These are phyloP conservation scores for Perccottus glenii DNA, from an alignment of 2,113 vertebrate species.

Conservation along the genomic window DNA sequence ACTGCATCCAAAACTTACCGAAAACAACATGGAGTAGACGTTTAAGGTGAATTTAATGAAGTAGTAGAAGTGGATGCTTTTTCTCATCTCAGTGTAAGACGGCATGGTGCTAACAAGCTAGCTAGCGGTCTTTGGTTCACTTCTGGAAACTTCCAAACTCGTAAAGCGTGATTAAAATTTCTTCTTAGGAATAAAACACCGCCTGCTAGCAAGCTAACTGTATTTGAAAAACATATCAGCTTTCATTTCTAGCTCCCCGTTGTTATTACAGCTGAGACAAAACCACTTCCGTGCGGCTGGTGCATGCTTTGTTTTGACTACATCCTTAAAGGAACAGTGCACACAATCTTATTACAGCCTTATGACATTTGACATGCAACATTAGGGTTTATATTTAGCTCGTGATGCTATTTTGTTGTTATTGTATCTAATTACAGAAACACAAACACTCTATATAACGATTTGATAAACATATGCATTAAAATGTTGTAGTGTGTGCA, in stretches of 20 bases:
- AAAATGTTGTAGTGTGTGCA: too few species aligned
- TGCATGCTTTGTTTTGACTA: slow-evolving; percentile 76
- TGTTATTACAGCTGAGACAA: slow-evolving; percentile 30
- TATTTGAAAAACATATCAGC: slow-evolving; percentile 21
- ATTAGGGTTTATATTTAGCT: not conserved
- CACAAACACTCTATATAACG: too few species aligned
- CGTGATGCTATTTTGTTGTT: not conserved
- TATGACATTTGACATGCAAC: not conserved
- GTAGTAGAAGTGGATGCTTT: slow-evolving; percentile 83
- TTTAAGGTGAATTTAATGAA: slow-evolving; percentile 87
- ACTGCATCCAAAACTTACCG: slow-evolving; percentile 78
- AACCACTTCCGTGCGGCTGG: slow-evolving; percentile 67
- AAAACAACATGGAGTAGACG: slow-evolving; percentile 86
- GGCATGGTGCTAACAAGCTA: slow-evolving; percentile 72
- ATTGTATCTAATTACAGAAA: too few species aligned
- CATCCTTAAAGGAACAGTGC: slow-evolving; percentile 71
- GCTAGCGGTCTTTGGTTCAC: slow-evolving; percentile 22
- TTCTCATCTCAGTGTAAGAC: slow-evolving; percentile 75
- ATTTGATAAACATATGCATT: too few species aligned
- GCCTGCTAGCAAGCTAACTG: slow-evolving; percentile 9
- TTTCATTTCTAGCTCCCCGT: slow-evolving; percentile 48
- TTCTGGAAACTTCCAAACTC: slow-evolving; percentile 5
- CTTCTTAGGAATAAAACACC: not conserved
- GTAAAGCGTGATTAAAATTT: slow-evolving; percentile 1
- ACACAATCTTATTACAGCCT: not conserved